A percentile compares a stretch with the other conserved stretches of the same genome.
Conservation (phyloP, 2,888 invertebrate species). For the Drosophila percnosoma region DNA sequence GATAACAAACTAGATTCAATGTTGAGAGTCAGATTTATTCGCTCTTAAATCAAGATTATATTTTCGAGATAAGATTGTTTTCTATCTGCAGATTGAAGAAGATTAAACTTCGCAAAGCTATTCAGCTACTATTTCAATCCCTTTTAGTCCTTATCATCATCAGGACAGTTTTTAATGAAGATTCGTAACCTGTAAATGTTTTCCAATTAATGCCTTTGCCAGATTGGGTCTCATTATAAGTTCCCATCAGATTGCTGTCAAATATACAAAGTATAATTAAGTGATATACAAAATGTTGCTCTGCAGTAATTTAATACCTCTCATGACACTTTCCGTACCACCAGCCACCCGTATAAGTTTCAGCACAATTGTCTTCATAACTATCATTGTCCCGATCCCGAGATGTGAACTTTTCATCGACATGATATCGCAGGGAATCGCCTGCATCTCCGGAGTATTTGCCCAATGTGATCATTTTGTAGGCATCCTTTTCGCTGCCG, state of each 20-base stretch:
- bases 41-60: not conserved
- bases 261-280: not conserved
- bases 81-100: not conserved
- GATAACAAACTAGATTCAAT: not conserved
- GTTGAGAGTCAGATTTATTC: not conserved
- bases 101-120: not conserved
- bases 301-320: not conserved
- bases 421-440: not conserved
- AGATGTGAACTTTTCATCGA: accelerated
- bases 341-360: accelerated
- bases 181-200: no score
- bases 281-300: not conserved
- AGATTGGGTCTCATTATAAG: not conserved
- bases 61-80: not conserved
- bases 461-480: not conserved
- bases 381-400: not conserved
- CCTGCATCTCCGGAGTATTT: not conserved
- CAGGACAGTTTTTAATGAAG: not conserved
- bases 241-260: slow-evolving; percentile 1
- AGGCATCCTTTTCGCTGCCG: not conserved
- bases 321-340: not conserved
- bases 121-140: not conserved
- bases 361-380: not conserved
- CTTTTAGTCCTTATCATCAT: not conserved
- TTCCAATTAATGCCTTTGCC: not conserved